phyloP scores from a whole-genome alignment of 2,113 vertebrate species.

The Perca flavescens region DNA sequence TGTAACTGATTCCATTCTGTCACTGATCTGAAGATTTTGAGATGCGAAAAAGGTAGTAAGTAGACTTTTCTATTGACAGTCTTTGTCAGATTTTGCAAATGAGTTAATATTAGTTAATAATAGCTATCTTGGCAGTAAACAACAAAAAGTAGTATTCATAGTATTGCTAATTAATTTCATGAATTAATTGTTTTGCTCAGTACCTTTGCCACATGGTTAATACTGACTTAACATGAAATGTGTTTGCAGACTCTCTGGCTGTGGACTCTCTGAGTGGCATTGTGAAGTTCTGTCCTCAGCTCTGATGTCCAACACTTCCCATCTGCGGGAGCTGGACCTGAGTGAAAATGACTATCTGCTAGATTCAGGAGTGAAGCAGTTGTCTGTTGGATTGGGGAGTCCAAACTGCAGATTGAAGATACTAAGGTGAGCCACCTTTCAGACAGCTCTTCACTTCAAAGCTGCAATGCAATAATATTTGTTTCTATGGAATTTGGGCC shows the following conservation, averaged over 20 bases:
- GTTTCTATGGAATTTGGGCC: too few species aligned
- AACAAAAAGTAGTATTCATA: background rate
- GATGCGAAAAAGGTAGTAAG: too few species aligned
- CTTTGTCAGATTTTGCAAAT: too few species aligned
- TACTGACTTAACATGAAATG: background rate
- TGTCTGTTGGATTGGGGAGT: slow-evolving; percentile 15
- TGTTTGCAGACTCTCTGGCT: slow-evolving; percentile 8
- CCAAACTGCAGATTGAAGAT: slow-evolving; percentile 19
- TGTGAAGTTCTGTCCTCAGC: slow-evolving; percentile 36
- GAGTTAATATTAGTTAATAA: too few species aligned
- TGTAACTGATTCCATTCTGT: too few species aligned
- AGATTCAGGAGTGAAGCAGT: slow-evolving; percentile 26
- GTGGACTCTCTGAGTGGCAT: slow-evolving; percentile 25
- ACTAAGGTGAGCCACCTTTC: slow-evolving; percentile 18
- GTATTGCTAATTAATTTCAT: background rate
- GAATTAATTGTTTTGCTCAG: too few species aligned
- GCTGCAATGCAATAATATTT: too few species aligned
- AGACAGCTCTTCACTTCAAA: background rate
- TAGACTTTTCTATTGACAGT: too few species aligned
- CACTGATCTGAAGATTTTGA: too few species aligned
- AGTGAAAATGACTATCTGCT: slow-evolving; percentile 21
- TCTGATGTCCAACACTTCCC: background rate
- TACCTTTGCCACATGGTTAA: background rate
- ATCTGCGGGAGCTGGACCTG: too few species aligned
- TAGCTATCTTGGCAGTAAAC: background rate